Evolutionary conservation across 2,113 vertebrate genomes (phyloP).

Genomic region (Calidris pygmaea): DNA sequence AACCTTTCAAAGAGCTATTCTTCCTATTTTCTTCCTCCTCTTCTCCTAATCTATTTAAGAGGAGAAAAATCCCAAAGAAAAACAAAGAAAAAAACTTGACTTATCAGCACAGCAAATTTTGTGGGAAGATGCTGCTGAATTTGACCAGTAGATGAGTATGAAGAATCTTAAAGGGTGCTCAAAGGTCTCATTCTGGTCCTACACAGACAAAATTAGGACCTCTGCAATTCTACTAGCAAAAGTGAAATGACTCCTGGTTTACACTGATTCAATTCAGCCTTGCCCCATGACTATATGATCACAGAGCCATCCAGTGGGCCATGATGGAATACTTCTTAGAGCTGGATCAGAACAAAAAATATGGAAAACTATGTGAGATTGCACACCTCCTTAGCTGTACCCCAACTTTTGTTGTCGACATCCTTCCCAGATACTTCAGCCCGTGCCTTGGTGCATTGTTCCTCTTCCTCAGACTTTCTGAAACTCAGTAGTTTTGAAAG

Average conservation of each 20-base stretch:
- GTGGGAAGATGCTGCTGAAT: background rate
- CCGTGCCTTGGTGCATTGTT: background rate
- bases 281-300: background rate
- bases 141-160: background rate
- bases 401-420: background rate
- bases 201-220: background rate
- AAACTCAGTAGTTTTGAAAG: background rate
- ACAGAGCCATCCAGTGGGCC: slow-evolving; percentile 3
- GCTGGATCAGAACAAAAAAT: background rate
- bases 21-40: background rate
- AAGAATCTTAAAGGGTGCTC: background rate
- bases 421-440: background rate
- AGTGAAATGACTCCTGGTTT: background rate
- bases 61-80: background rate
- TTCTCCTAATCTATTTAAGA: background rate
- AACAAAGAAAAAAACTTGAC: background rate
- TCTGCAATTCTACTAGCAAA: background rate
- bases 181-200: background rate
- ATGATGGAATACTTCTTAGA: background rate
- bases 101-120: background rate
- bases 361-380: background rate
- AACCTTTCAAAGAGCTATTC: background rate
- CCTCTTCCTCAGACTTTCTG: background rate
- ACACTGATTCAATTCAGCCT: background rate
- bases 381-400: background rate